Conservation (phyloP, 1,140 invertebrate genomes). For the Pseudoatta argentina region DNA sequence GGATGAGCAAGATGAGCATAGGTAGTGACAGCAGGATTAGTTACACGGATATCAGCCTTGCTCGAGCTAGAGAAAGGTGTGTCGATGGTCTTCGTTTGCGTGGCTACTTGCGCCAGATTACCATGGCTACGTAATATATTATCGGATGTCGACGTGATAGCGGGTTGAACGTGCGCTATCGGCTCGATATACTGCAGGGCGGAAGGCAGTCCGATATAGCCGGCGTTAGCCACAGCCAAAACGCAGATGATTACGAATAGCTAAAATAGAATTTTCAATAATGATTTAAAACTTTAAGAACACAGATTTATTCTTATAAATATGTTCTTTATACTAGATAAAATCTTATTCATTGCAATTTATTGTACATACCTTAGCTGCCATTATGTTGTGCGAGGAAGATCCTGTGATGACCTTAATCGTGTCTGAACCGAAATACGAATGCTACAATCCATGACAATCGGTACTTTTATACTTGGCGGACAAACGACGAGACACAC, state of each 20-base stretch:
- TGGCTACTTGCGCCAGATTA: conserved; percentile 89
- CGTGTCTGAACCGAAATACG: conserved; percentile 40
- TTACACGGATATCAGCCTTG: conserved; percentile 89
- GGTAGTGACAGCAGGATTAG: conserved; percentile 86
- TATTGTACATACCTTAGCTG: conserved; percentile 35
- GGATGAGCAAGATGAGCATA: conserved; percentile 75
- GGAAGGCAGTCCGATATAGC: conserved; percentile 74
- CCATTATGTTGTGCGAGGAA: conserved; percentile 8
- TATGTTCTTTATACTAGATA: neutral
- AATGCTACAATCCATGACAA: conserved; percentile 50
- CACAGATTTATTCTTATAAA: neutral
- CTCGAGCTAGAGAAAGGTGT: conserved; percentile 90
- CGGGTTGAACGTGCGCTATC: conserved; percentile 77
- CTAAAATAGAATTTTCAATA: conserved; percentile 81
- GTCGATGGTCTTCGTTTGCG: conserved; percentile 89
- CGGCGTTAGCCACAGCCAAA: conserved; percentile 80
- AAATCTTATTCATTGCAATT: neutral
- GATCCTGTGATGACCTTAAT: conserved; percentile 14
- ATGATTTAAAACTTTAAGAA: neutral
- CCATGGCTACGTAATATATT: conserved; percentile 89
- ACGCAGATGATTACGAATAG: conserved; percentile 84
- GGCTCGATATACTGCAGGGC: conserved; percentile 54
- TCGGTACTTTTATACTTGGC: conserved; percentile 61
- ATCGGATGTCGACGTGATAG: conserved; percentile 88
- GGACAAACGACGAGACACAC: conserved; percentile 40